phyloP scores from a whole-genome alignment of 2,888 invertebrate species.

The Drosophila nr. fundita region DNA sequence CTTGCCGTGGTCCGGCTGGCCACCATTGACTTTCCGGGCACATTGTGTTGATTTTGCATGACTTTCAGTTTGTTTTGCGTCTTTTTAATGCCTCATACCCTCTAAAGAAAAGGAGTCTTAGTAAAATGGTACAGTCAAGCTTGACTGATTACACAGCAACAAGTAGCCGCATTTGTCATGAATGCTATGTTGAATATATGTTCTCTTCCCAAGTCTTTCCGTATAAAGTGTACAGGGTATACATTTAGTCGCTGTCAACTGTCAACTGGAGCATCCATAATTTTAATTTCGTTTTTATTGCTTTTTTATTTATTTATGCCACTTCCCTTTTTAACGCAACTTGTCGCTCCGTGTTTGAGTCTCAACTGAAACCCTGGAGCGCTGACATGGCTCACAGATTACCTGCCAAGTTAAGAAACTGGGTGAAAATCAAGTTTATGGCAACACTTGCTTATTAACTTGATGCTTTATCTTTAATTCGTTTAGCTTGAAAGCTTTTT shows the following conservation, averaged over 20 bases:
- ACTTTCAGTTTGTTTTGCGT: constrained; percentile 37
- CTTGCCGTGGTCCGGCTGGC: constrained; percentile 1
- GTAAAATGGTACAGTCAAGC: not conserved
- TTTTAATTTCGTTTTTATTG: constrained; percentile 6
- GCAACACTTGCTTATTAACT: constrained; percentile 40
- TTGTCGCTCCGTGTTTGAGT: constrained; percentile 54
- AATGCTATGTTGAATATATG: not conserved
- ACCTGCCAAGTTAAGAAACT: constrained; percentile 64
- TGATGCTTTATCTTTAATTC: constrained; percentile 23
- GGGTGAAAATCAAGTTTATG: constrained; percentile 38
- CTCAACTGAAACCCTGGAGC: constrained; percentile 35
- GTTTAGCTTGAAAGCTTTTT: not conserved
- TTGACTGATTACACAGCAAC: not conserved
- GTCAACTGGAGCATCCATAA: not conserved
- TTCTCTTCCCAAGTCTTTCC: not conserved
- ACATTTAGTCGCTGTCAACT: not conserved
- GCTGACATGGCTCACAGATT: constrained; percentile 58
- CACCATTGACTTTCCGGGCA: constrained; percentile 44
- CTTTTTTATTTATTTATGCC: constrained; percentile 14
- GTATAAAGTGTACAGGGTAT: constrained; percentile 1
- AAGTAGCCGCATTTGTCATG: not conserved
- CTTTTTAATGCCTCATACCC: not conserved
- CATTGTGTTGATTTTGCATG: constrained; percentile 48
- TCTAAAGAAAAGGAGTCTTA: not conserved
- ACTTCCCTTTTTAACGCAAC: constrained; percentile 16